Evolutionary conservation across 2,113 vertebrate genomes (phyloP).

Genomic region (Corvus cornix): DNA sequence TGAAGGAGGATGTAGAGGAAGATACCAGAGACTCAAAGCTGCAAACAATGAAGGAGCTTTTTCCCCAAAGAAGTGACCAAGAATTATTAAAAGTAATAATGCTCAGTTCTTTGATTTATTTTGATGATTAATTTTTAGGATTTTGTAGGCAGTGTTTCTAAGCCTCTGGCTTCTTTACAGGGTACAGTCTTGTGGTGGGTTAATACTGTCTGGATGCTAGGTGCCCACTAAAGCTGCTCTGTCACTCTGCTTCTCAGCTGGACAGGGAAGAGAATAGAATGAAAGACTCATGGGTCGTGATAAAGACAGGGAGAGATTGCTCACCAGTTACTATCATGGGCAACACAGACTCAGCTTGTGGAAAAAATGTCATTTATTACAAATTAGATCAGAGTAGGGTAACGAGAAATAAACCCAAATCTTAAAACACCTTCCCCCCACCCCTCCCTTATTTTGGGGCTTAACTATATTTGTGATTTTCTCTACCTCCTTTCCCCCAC

Average conservation of each 20-base stretch:
- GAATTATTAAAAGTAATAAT: constrained; percentile 80
- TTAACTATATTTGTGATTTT: neutral
- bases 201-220: neutral
- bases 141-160: neutral
- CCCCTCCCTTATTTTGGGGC: neutral
- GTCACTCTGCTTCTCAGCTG: neutral
- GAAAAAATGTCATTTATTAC: neutral
- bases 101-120: neutral
- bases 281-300: neutral
- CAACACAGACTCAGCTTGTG: neutral
- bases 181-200: neutral
- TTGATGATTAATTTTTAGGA: neutral
- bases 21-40: constrained; percentile 75
- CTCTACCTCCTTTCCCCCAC: neutral
- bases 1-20: neutral
- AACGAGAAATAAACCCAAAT: neutral
- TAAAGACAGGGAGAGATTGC: accelerated
- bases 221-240: neutral
- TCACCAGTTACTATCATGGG: neutral
- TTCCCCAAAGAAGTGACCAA: constrained; percentile 78
- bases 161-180: neutral
- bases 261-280: neutral
- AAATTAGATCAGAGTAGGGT: neutral
- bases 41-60: constrained; percentile 78
- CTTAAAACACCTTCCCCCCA: neutral